Evolutionary conservation across 2,797 vertebrate genomes (phyloP).

Genomic region (Phyllotis vaccarum): DNA sequence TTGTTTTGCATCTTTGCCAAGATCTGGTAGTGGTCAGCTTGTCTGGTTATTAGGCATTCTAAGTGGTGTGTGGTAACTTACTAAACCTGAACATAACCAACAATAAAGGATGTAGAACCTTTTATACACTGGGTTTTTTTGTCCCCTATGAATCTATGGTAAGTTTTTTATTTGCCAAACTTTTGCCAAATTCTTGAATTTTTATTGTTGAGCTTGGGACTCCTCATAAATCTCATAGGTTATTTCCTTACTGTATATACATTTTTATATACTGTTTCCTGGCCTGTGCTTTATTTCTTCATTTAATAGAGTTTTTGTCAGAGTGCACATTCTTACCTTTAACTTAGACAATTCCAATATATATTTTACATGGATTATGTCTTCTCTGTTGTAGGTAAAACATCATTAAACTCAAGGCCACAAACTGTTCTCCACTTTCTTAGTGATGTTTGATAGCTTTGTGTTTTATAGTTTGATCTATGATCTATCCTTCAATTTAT

Average conservation of each 20-base stretch:
- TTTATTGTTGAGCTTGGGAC: neutral
- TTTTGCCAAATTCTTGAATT: conserved; percentile 23
- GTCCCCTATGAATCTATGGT: neutral
- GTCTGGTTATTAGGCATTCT: conserved; percentile 1
- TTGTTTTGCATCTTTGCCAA: neutral
- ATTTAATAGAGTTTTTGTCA: neutral
- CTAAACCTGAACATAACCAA: conserved; percentile 19
- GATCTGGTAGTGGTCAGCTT: neutral
- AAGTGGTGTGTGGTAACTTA: neutral
- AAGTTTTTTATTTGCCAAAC: neutral
- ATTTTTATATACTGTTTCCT: neutral
- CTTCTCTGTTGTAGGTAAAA: neutral
- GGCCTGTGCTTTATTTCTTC: neutral
- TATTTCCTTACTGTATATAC: neutral
- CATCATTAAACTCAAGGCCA: conserved; percentile 1
- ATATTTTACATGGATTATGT: neutral
- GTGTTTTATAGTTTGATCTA: neutral
- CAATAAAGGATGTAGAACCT: neutral
- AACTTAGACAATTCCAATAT: neutral
- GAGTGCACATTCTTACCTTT: conserved; percentile 1
- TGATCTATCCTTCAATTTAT: neutral
- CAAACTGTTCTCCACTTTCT: neutral
- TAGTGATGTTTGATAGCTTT: neutral
- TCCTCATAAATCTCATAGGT: neutral
- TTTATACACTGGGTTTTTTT: neutral